These are phyloP conservation scores for Sinhomidia bicolor DNA, from an alignment of 2,888 invertebrate species.

Conservation along the genomic window DNA sequence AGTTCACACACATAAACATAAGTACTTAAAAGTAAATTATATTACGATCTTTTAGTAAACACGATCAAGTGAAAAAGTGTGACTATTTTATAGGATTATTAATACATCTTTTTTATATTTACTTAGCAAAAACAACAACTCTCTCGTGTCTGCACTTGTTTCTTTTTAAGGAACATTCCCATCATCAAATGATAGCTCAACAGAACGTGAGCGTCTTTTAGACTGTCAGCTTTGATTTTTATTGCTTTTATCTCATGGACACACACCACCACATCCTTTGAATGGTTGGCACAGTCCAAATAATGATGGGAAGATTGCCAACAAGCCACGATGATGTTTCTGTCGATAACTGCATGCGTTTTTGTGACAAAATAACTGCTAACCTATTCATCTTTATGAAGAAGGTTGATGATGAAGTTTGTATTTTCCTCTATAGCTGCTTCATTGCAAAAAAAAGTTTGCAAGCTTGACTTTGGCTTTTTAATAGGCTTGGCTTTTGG, in stretches of 20 bases:
- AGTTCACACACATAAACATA: conserved; percentile 19
- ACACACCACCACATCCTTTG: conserved; percentile 28
- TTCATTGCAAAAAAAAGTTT: not conserved
- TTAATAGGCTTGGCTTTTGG: not conserved
- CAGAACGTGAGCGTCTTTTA: not conserved
- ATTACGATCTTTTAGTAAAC: not conserved
- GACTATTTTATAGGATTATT: not conserved
- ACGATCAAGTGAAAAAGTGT: not conserved
- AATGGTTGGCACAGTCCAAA: conserved; percentile 52
- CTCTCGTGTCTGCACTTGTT: not conserved
- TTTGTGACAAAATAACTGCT: conserved; percentile 48
- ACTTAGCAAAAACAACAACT: conserved; percentile 12
- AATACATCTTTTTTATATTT: not conserved
- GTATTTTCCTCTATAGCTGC: not conserved
- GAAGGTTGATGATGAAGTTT: conserved; percentile 37
- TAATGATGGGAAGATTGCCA: conserved; percentile 59
- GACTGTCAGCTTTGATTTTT: conserved; percentile 16
- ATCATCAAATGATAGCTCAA: not conserved
- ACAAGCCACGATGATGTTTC: not conserved
- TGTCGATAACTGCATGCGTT: conserved; percentile 59
- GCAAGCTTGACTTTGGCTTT: not conserved
- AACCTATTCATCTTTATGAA: conserved; percentile 36
- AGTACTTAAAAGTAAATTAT: not conserved
- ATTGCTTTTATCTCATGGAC: conserved; percentile 58
- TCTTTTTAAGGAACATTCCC: not conserved